phyloP scores from a whole-genome alignment of 2,113 vertebrate genomes.

The Ginglymostoma cirratum region DNA sequence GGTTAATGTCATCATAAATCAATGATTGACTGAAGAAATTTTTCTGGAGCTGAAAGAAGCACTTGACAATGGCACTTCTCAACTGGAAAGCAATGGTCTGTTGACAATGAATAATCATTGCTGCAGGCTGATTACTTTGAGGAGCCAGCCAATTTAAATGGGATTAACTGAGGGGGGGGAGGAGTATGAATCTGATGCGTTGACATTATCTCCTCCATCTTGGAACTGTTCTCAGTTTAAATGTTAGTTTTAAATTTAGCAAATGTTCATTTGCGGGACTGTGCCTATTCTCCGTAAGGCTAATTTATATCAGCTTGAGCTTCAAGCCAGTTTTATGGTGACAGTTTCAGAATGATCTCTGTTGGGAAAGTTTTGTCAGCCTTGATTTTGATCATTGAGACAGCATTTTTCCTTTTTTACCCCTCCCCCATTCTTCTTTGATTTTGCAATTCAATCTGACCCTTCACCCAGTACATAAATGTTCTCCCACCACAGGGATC shows the following conservation, averaged over 20 bases:
- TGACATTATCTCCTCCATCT: neutral
- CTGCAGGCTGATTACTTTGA: slow-evolving; percentile 22
- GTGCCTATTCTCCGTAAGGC: neutral
- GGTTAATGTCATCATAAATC: slow-evolving; percentile 4
- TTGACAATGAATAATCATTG: slow-evolving; percentile 32
- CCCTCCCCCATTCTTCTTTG: neutral
- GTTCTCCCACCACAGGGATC: neutral
- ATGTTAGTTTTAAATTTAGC: neutral
- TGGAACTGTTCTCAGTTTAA: neutral
- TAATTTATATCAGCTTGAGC: no score
- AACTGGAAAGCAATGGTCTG: slow-evolving; percentile 5
- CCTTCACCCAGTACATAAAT: neutral
- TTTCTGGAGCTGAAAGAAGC: neutral
- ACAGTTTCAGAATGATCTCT: neutral
- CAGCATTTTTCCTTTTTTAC: neutral
- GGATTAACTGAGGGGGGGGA: neutral
- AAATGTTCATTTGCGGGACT: neutral
- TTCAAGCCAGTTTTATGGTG: neutral
- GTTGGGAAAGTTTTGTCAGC: neutral
- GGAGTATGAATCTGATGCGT: neutral
- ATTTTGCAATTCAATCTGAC: neutral
- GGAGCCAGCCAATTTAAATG: neutral
- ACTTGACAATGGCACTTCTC: slow-evolving; percentile 24
- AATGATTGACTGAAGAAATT: neutral
- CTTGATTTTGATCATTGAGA: neutral